Evolutionary conservation across 2,113 vertebrate genomes (phyloP), one percentile per base, ranked within the genome.

Genomic region (Rhynchopsitta pachyrhyncha): DNA sequence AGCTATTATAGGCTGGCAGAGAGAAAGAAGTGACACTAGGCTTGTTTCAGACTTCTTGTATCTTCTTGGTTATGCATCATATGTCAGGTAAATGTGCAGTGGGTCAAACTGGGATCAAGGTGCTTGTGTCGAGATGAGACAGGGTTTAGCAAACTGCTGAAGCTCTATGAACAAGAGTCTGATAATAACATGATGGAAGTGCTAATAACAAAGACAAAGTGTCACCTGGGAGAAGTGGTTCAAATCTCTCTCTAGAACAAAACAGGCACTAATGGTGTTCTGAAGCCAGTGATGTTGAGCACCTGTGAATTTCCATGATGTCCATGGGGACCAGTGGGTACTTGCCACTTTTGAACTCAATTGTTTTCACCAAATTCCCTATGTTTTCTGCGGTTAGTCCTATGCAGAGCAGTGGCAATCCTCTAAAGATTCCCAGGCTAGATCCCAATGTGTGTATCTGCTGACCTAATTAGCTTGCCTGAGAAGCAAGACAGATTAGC

Each of bases 401-500:
- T 69, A 10, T 23, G 29, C 35, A 68, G 46, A 82, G 49, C 68
- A 52, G n/a, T 67, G 69, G 8, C 42, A 78, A 63, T 85, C 44
- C 52, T 57, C 82, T 83, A 73, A 86, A 84, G 69, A 78, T 67
- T 94, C 64, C 60, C 44, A 67, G 86, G 64, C 50, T 83, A 50
- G 82, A 84, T 93, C 71, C 71, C 15, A 17, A 5, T 13, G 35
- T 73, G 46, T 57, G 2, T 83, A 47, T 71, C 69, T 82, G 80
- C 68, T 93, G 53, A 73, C 70, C 63, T 96, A 86, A 97, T 95
- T 76, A 94, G 23, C 73, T 92, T 17, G 28, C 68, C 49, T 77
- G 83, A 78, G 86, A 92, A 81, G 46, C 73, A 92, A 92, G 92
- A 84, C 73, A 88, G 86, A 93, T 92, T 77, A 92, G 60, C 69